These are phyloP conservation scores for Euclidia mi DNA, from an alignment of 2,888 invertebrate genomes.

Conservation along the genomic window DNA sequence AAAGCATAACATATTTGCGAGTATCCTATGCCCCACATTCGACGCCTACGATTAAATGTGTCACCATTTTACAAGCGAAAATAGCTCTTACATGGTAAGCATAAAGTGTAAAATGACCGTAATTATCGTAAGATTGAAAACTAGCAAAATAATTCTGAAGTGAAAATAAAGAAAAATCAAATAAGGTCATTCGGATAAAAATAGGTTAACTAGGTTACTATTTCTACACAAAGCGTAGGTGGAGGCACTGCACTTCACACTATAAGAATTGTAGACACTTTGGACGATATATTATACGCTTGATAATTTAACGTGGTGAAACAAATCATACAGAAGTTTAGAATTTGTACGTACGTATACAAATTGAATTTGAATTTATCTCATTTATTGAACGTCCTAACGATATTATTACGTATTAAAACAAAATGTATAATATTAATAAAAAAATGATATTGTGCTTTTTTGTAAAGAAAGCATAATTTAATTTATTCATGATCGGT, in stretches of 20 bases:
- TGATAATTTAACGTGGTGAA: no score
- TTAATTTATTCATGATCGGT: no score
- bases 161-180: conserved; percentile 47
- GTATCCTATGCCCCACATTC: conserved; percentile 39
- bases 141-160: conserved; percentile 46
- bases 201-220: conserved; percentile 42
- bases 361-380: no score
- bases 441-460: no score
- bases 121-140: conserved; percentile 29
- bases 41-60: conserved; percentile 35
- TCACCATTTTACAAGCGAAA: conserved; percentile 21
- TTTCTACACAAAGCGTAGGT: conserved; percentile 23
- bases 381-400: no score
- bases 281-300: no score
- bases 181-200: conserved; percentile 40
- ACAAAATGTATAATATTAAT: no score
- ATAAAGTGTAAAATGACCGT: conserved; percentile 27
- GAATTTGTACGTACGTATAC: no score
- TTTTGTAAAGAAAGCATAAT: no score
- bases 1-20: conserved; percentile 37
- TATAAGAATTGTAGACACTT: not conserved
- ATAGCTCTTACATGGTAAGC: conserved; percentile 10
- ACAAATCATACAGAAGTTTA: no score
- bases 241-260: not conserved
- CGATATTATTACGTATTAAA: no score